Evolutionary conservation across 2,888 invertebrate species (phyloP).

Genomic region (Cantharis flavilabris): DNA sequence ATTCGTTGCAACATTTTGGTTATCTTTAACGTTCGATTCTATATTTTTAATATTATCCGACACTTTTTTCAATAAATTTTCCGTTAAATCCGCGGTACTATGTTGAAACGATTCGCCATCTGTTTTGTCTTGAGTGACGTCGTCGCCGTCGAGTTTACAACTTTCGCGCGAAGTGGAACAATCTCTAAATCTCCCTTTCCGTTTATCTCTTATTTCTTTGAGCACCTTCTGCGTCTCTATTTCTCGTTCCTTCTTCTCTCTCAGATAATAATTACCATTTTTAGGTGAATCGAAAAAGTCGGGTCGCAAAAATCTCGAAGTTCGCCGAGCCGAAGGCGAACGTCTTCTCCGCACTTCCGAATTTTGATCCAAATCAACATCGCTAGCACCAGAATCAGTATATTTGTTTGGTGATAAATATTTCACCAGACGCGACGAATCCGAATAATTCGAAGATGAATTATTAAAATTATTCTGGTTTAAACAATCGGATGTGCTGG

Average conservation of each 20-base stretch:
- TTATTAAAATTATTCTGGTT: constrained; percentile 26
- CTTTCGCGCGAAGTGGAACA: constrained; percentile 45
- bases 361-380: constrained; percentile 40
- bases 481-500: constrained; percentile 48
- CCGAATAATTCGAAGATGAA: constrained; percentile 11
- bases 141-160: constrained; percentile 11
- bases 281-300: constrained; percentile 73
- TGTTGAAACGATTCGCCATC: background rate
- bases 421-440: constrained; percentile 16
- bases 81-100: constrained; percentile 38
- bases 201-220: constrained; percentile 69
- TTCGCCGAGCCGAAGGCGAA: constrained; percentile 56
- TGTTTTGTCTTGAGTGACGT: background rate
- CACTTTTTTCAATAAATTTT: constrained; percentile 43
- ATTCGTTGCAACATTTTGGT: constrained; percentile 40
- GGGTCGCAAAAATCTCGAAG: constrained; percentile 76
- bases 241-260: constrained; percentile 68
- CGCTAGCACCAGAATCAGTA: constrained; percentile 11
- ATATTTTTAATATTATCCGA: constrained; percentile 49
- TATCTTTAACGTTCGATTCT: constrained; percentile 41
- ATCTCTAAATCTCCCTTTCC: constrained; percentile 47
- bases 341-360: constrained; percentile 45
- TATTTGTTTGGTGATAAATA: constrained; percentile 18
- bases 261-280: constrained; percentile 69
- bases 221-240: constrained; percentile 70